Conservation (phyloP, 2,113 vertebrate species). For the Podiceps cristatus region DNA sequence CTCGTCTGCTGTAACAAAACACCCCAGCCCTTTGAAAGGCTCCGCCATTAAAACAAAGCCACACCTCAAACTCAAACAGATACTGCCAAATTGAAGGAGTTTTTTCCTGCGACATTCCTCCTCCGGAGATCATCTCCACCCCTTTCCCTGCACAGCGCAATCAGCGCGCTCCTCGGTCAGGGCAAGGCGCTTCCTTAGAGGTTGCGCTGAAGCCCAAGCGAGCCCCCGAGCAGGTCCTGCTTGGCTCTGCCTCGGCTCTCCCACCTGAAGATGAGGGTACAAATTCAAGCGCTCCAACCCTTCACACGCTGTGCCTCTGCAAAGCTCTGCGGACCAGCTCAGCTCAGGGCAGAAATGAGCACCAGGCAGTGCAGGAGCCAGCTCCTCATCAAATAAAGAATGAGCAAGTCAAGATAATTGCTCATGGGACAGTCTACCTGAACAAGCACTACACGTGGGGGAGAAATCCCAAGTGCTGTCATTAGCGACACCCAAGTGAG, state of each 20-base stretch:
- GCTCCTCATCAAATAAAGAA: neutral
- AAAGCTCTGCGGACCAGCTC: too few relatives aligned
- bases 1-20: neutral
- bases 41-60: neutral
- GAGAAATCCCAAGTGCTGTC: neutral
- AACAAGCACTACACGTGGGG: neutral
- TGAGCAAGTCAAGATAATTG: rapidly evolving
- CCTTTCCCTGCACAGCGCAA: rapidly evolving
- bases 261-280: rapidly evolving
- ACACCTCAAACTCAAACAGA: neutral
- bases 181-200: neutral
- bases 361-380: neutral
- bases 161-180: rapidly evolving
- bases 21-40: neutral
- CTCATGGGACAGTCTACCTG: neutral
- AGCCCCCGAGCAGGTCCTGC: neutral
- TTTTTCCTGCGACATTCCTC: neutral
- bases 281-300: neutral
- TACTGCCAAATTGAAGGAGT: neutral
- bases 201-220: neutral
- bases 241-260: neutral
- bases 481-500: neutral
- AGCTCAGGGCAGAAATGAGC: rapidly evolving
- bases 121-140: neutral
- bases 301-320: rapidly evolving